Percentiles rank a stretch among this genome's conserved stretches.
These are phyloP conservation scores for Acropternis orthonyx DNA, from an alignment of 2,797 vertebrate species.

Conservation along the genomic window DNA sequence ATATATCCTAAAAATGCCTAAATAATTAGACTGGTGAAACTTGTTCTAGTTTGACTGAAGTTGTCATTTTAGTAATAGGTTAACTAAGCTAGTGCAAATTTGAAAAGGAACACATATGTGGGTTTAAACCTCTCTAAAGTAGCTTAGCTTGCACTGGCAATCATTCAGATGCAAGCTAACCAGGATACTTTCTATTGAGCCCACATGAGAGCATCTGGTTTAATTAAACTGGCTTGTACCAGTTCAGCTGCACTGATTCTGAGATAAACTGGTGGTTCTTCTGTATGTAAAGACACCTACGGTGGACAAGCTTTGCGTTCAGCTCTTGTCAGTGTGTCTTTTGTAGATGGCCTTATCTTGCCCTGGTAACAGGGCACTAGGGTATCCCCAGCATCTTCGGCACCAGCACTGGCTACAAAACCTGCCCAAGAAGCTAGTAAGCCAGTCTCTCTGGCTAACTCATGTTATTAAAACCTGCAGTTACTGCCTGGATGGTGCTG, in stretches of 20 bases:
- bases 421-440: neutral
- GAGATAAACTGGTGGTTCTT: neutral
- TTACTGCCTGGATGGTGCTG: neutral
- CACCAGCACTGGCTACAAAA: neutral
- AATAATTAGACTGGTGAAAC: conserved; percentile 11
- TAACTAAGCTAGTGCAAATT: neutral
- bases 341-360: neutral
- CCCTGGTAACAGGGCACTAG: neutral
- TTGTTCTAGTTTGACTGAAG: conserved; percentile 1
- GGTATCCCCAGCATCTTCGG: neutral
- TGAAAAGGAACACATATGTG: neutral
- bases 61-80: conserved; percentile 2
- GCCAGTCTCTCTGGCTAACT: neutral
- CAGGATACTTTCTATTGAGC: neutral
- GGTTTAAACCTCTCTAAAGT: conserved; percentile 6
- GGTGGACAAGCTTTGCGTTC: neutral
- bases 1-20: conserved; percentile 31
- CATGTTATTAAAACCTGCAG: neutral
- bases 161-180: neutral
- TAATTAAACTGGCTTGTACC: conserved; percentile 24
- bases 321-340: neutral
- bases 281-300: neutral
- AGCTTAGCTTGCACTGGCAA: conserved; percentile 29
- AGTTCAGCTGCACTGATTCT: conserved; percentile 13
- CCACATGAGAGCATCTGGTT: neutral